Evolutionary conservation across 2,113 vertebrate genomes (phyloP).

Genomic region (Synodontis membranacea): DNA sequence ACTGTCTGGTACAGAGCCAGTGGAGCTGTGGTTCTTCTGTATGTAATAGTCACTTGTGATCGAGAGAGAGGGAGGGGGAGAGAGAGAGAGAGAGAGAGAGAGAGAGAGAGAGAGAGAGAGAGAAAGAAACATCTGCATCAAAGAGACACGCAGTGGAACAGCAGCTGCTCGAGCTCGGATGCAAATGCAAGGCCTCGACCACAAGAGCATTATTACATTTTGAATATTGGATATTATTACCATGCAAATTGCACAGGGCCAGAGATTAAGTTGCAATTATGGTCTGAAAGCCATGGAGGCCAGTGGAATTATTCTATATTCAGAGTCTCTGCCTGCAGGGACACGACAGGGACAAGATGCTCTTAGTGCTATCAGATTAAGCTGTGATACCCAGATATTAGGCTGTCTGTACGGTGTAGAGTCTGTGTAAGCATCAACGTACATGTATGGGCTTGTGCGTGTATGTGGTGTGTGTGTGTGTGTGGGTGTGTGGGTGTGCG

Average conservation of each 20-base stretch:
- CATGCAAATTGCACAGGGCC: slow-evolving; percentile 55
- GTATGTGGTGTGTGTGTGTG: not conserved
- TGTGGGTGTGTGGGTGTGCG: not conserved
- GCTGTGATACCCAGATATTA: slow-evolving; percentile 31
- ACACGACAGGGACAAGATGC: slow-evolving; percentile 24
- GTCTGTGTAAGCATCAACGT: not conserved
- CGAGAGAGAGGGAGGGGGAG: not conserved
- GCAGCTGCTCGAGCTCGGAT: slow-evolving; percentile 44
- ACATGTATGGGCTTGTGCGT: not conserved
- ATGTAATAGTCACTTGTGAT: not conserved
- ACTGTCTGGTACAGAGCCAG: not conserved
- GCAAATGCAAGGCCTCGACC: slow-evolving; percentile 49
- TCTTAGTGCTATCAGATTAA: slow-evolving; percentile 49
- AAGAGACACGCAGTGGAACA: slow-evolving; percentile 40
- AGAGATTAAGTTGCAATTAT: slow-evolving; percentile 60
- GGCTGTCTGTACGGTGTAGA: not conserved
- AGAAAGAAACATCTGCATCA: slow-evolving; percentile 33
- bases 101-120: not conserved
- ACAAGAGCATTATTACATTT: slow-evolving; percentile 52
- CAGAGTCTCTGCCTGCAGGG: slow-evolving; percentile 30
- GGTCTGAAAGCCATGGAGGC: slow-evolving; percentile 50
- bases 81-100: not conserved
- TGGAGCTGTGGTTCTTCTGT: not conserved
- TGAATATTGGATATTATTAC: slow-evolving; percentile 59
- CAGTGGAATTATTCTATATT: slow-evolving; percentile 46